Percentiles rank a stretch among this genome's conserved stretches.
These are phyloP conservation scores for Bibio marci DNA, from an alignment of 2,888 invertebrate genomes.

Conservation along the genomic window DNA sequence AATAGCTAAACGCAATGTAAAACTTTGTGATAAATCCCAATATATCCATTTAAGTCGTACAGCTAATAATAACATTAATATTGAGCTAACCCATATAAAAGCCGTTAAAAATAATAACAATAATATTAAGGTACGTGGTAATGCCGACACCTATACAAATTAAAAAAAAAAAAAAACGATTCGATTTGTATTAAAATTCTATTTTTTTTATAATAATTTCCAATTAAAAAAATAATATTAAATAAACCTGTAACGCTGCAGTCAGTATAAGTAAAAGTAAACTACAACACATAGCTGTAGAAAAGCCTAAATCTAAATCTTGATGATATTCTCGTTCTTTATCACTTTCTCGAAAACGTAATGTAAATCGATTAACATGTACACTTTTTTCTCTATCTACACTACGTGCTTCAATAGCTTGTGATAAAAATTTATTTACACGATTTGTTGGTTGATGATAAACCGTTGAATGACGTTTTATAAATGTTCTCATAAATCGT, in stretches of 20 bases:
- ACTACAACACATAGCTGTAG: slow-evolving; percentile 62
- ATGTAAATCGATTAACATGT: slow-evolving; percentile 69
- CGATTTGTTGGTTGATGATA: slow-evolving; percentile 81
- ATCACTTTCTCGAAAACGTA: slow-evolving; percentile 68
- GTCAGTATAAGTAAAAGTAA: slow-evolving; percentile 55
- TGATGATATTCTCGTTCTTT: slow-evolving; percentile 82
- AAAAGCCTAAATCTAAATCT: slow-evolving; percentile 72
- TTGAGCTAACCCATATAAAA: slow-evolving; percentile 79
- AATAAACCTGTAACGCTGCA: slow-evolving; percentile 48
- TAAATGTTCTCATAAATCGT: slow-evolving; percentile 72
- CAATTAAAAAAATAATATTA: not conserved
- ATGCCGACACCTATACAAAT: slow-evolving; percentile 41
- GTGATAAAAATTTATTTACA: slow-evolving; percentile 80
- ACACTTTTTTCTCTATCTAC: slow-evolving; percentile 80
- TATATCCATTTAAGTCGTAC: slow-evolving; percentile 67
- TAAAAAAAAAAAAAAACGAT: not conserved
- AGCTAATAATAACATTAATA: slow-evolving; percentile 68
- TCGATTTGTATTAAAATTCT: not conserved
- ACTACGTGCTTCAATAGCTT: slow-evolving; percentile 79
- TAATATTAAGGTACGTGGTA: slow-evolving; percentile 72
- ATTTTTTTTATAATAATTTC: not conserved
- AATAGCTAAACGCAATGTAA: slow-evolving; percentile 65
- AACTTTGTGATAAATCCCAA: slow-evolving; percentile 74
- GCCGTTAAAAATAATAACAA: slow-evolving; percentile 72
- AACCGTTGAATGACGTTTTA: slow-evolving; percentile 72